phyloP scores from a whole-genome alignment of 2,113 vertebrate genomes.

The Microtus oregoni region DNA sequence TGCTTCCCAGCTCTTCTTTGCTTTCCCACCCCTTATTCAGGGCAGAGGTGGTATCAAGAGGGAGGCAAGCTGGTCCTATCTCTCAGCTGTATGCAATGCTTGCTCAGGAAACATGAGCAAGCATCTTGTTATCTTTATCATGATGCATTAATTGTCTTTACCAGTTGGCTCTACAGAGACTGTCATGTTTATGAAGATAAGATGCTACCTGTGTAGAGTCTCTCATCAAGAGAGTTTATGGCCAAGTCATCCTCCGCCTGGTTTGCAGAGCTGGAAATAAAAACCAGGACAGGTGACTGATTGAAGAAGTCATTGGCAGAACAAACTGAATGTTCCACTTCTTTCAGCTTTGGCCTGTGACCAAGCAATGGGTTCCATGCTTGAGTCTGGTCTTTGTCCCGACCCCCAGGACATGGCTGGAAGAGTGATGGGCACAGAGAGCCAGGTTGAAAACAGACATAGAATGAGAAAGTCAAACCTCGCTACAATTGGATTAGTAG shows the following conservation, averaged over 20 bases:
- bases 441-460: not conserved
- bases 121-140: not conserved
- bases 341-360: not conserved
- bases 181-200: conserved; percentile 41
- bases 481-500: not conserved
- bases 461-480: not conserved
- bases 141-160: not conserved
- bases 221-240: not conserved
- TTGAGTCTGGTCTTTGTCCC: not conserved
- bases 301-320: not conserved
- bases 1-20: not conserved
- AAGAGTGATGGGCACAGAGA: not conserved
- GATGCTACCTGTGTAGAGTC: not conserved
- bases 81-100: not conserved
- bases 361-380: not conserved
- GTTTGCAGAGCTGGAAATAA: conserved; percentile 34
- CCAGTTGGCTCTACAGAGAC: not conserved
- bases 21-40: not conserved
- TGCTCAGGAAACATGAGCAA: conserved; percentile 6
- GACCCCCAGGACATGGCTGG: not conserved
- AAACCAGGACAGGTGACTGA: conserved; percentile 5
- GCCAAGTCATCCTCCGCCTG: not conserved
- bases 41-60: not conserved
- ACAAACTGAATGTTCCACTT: not conserved
- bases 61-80: not conserved